Base-by-base conservation (phyloP, 2,113 vertebrate genomes). In the Falcunculus frontatus region DNA sequence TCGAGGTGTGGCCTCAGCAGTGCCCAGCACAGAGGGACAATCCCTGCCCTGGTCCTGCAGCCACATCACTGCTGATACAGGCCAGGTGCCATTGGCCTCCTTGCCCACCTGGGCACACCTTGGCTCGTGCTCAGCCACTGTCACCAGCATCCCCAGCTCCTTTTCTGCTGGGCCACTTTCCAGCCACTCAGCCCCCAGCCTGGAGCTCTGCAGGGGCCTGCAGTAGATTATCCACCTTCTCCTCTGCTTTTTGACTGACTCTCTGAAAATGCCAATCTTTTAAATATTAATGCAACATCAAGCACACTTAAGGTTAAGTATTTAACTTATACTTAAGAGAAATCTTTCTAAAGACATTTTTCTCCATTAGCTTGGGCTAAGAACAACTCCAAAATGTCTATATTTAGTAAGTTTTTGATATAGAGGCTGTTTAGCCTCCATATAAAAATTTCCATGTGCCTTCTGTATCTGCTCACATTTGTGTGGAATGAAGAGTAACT, bases 151-250 rank as follows among this genome's bases (percentile, higher is more conserved):
- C 18, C 3, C 22, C 33, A 30, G 37, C 12, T 13, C 22, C 33
- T 67, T 59, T 74, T 19, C 17, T 16, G 15, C 29, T 15, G 25
- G 50, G 18, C 8, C 39, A 6, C 17, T 89, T 59, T 11, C 52
- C 37, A 39, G 10, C 0, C 14, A 7, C 17, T 19, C 50, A 19
- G 32, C 50, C 67, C 30, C 8, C 0, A 2, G 6, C 9, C 52
- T n/a, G 37, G 23, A 59, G 50, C 23, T 44, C 77, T 59, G 16
- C 19, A 44, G 13, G 5, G 10, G 4, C 4, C 16, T 52, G 19
- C 33, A 65, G 29, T 13, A 46, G 21, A 72, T 88, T 52, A 70
- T 63, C 12, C 30, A 69, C 20, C 3, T 86, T 89, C n/a, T 92
- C 47, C 16, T 84, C 20, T 62, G 13, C 41, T 65, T 90, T 68